A percentile compares a stretch with the other conserved stretches of the same genome.
phyloP scores from a whole-genome alignment of 2,797 vertebrate genomes.

The Sebastiscus albofasciatus region DNA sequence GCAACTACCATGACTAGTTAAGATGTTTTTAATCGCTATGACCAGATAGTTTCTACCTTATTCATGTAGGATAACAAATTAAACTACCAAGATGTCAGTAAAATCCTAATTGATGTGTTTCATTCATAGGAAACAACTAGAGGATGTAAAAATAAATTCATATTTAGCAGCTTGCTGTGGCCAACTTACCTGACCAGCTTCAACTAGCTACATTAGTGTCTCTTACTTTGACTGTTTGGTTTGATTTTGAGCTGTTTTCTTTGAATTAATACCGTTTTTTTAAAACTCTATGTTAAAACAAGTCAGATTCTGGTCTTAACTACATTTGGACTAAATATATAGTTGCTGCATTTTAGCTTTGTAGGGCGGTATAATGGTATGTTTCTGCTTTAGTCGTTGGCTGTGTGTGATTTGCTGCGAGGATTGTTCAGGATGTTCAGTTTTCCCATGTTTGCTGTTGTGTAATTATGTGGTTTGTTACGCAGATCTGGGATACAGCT shows the following conservation, averaged over 20 bases:
- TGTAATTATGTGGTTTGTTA: slow-evolving; percentile 56
- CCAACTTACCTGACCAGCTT: neutral
- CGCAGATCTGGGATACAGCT: slow-evolving; percentile 97
- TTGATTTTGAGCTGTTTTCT: neutral
- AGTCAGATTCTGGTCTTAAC: neutral
- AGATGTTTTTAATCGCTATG: neutral
- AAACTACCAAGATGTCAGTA: neutral
- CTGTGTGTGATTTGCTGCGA: neutral
- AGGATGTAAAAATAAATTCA: neutral
- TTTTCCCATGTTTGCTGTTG: slow-evolving; percentile 18
- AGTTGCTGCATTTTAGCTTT: neutral
- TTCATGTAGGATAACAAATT: neutral
- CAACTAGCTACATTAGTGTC: neutral
- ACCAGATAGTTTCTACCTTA: neutral
- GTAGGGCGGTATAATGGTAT: neutral
- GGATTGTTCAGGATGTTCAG: neutral
- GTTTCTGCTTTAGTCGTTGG: neutral
- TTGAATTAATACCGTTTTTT: neutral
- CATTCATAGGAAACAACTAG: neutral
- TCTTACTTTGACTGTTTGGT: neutral
- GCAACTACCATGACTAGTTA: neutral
- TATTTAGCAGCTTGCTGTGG: neutral
- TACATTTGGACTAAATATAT: neutral
- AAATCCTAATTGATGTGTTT: neutral
- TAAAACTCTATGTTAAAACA: neutral